Conservation (phyloP, 1,140 invertebrate genomes). For the Tetraneura akinire region DNA sequence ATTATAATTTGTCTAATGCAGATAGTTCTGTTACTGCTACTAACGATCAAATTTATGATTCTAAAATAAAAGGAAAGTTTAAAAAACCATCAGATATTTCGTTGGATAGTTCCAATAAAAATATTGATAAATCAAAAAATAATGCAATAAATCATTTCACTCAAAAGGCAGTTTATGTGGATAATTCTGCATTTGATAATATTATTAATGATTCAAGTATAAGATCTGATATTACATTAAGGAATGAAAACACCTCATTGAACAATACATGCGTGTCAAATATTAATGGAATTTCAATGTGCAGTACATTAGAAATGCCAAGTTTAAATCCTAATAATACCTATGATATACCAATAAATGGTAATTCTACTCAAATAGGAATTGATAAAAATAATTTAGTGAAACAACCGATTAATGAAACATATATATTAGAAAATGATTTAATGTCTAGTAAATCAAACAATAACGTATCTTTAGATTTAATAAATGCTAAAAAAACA, state of each 20-base stretch:
- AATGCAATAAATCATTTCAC: background rate
- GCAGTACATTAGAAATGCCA: background rate
- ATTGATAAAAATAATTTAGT: background rate
- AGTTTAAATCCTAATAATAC: constrained; percentile 41
- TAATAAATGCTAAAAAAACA: background rate
- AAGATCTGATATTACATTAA: background rate
- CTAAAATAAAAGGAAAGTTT: background rate
- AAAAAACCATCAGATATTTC: background rate
- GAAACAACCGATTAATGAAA: constrained; percentile 3
- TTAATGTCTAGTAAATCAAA: background rate
- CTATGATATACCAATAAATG: background rate
- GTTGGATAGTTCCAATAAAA: background rate
- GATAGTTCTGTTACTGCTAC: background rate
- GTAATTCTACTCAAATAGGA: background rate
- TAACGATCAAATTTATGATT: background rate
- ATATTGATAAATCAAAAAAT: background rate
- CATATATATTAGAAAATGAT: constrained; percentile 23
- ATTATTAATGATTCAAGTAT: constrained; percentile 7
- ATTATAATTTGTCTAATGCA: no score
- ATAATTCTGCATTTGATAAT: background rate
- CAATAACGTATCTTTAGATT: background rate
- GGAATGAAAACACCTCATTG: background rate
- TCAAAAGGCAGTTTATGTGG: background rate
- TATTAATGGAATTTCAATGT: background rate
- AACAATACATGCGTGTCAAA: background rate